Percentiles rank a stretch among this genome's conserved stretches.
Evolutionary conservation across 2,888 invertebrate species (phyloP).

Genomic region (Leptinotarsa rubiginosa): DNA sequence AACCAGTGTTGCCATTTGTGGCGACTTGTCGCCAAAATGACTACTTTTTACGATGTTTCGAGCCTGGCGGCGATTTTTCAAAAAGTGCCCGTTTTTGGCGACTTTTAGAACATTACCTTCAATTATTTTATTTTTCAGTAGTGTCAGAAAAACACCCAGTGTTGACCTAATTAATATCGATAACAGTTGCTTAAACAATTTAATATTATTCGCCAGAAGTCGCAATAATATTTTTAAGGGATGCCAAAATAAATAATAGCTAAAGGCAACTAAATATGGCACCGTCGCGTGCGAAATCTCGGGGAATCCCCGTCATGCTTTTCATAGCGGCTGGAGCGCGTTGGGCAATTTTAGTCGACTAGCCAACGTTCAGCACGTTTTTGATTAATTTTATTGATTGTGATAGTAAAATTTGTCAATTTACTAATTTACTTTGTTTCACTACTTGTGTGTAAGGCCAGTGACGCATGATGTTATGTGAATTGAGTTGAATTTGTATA

Average conservation of each 20-base stretch:
- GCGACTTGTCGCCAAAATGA: background rate
- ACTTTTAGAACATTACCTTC: background rate
- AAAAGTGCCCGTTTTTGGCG: slow-evolving; percentile 1
- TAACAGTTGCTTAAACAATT: slow-evolving; percentile 7
- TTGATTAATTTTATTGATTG: slow-evolving; percentile 6
- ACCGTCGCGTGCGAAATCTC: slow-evolving; percentile 1
- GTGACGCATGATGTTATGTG: slow-evolving; percentile 10
- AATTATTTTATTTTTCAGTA: slow-evolving; percentile 1
- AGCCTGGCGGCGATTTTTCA: slow-evolving; percentile 1
- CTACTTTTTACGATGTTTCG: background rate
- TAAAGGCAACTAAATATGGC: background rate
- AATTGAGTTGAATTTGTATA: slow-evolving; percentile 10
- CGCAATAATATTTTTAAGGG: slow-evolving; percentile 10
- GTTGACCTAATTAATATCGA: slow-evolving; percentile 5
- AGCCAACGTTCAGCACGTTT: slow-evolving; percentile 10
- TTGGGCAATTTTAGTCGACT: slow-evolving; percentile 3
- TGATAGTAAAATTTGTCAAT: slow-evolving; percentile 10
- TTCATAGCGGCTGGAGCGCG: slow-evolving; percentile 10
- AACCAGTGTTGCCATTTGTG: slow-evolving; percentile 1
- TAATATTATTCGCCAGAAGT: slow-evolving; percentile 8
- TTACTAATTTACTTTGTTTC: slow-evolving; percentile 10
- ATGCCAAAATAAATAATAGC: slow-evolving; percentile 4
- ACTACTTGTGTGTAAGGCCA: slow-evolving; percentile 10
- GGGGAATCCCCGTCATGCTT: slow-evolving; percentile 6
- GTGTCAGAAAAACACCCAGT: slow-evolving; percentile 10